Evolutionary conservation across 2,888 invertebrate species (phyloP).

Genomic region (Orchesella flavescens): DNA sequence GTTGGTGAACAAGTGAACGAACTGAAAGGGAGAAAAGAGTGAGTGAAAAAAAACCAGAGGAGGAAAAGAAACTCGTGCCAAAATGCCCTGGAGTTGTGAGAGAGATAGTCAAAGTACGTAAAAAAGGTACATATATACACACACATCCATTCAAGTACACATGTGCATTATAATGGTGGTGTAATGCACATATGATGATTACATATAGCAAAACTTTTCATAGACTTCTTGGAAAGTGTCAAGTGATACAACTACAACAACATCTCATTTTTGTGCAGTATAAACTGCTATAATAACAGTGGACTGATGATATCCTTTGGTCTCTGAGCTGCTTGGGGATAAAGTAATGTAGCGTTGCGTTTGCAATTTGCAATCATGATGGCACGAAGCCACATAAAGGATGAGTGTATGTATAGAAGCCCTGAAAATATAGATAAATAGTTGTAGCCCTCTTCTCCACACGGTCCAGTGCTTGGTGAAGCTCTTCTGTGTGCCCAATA

Average conservation of each 20-base stretch:
- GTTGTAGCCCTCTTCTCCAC: no score
- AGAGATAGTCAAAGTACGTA: constrained; percentile 26
- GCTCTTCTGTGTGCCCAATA: no score
- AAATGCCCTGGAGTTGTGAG: constrained; percentile 45
- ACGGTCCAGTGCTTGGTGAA: no score
- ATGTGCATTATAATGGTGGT: background rate
- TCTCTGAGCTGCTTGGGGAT: no score
- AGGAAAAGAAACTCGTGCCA: constrained; percentile 42
- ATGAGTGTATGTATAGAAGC: background rate
- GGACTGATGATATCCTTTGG: background rate
- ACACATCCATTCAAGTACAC: background rate
- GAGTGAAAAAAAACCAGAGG: background rate
- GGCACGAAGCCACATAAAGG: constrained; percentile 50
- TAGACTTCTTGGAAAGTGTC: constrained; percentile 43
- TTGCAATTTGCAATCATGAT: constrained; percentile 1
- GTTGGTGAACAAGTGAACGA: background rate
- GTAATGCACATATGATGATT: constrained; percentile 3
- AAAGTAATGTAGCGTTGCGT: background rate
- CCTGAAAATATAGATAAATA: constrained; percentile 1
- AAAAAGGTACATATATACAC: background rate
- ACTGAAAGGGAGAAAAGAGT: constrained; percentile 5
- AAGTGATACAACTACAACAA: constrained; percentile 32
- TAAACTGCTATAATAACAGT: constrained; percentile 2
- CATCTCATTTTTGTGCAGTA: constrained; percentile 24
- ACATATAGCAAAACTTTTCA: constrained; percentile 12